Conservation (phyloP, 2,113 vertebrate species). For the Anarhynchus alexandrinus region DNA sequence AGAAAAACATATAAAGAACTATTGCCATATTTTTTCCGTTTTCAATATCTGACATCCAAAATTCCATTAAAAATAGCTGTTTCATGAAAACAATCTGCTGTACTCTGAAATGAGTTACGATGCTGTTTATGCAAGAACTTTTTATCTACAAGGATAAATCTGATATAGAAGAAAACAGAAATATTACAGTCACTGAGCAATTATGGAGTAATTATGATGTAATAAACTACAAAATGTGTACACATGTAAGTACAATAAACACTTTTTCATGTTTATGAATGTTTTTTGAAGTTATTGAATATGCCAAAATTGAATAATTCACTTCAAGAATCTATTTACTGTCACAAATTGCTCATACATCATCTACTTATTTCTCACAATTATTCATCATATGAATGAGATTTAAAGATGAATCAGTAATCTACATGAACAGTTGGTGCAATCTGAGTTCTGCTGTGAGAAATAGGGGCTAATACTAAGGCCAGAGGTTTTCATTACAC, state of each 20-base stretch:
- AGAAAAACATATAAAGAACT: not conserved
- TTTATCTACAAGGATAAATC: not conserved
- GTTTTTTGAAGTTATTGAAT: not conserved
- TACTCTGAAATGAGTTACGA: not conserved
- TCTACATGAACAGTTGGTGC: not conserved
- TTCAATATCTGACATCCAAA: not conserved
- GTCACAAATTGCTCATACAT: not conserved
- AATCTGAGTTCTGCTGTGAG: not conserved
- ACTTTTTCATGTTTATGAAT: not conserved
- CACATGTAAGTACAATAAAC: not conserved
- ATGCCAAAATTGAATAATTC: not conserved
- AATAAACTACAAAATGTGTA: not conserved
- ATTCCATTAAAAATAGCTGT: not conserved
- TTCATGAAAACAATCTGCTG: not conserved
- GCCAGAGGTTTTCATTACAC: not conserved
- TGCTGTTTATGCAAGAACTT: not conserved
- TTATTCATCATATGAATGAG: not conserved
- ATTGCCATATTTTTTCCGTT: not conserved
- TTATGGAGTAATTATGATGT: slow-evolving; percentile 1
- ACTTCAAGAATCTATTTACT: not conserved
- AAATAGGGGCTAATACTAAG: not conserved
- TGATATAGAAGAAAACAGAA: slow-evolving; percentile 1
- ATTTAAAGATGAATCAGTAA: not conserved
- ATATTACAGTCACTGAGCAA: slow-evolving; percentile 3
- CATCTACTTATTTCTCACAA: not conserved